Conservation (phyloP, 2,888 invertebrate genomes). For the Cerastoderma edule region DNA sequence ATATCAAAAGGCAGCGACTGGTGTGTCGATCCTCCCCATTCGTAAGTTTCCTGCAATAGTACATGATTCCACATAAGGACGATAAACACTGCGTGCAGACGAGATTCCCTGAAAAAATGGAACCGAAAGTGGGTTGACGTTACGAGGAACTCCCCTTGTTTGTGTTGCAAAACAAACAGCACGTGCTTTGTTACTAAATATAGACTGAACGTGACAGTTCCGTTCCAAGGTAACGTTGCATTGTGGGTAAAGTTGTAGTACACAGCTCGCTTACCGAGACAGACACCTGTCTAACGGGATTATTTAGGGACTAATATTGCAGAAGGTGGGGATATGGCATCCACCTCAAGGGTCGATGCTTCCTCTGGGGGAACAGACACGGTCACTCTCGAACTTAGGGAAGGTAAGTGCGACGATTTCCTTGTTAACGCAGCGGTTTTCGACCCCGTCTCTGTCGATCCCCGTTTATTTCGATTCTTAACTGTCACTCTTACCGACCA, state of each 20-base stretch:
- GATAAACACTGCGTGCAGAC: too few relatives aligned
- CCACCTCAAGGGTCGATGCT: slow-evolving; percentile 49
- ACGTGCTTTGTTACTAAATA: slow-evolving; percentile 71
- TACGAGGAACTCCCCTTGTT: too few relatives aligned
- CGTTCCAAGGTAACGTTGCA: slow-evolving; percentile 66
- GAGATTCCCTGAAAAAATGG: too few relatives aligned
- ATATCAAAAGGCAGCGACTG: too few relatives aligned
- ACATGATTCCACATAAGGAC: too few relatives aligned
- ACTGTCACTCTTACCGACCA: too few relatives aligned
- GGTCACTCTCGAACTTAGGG: slow-evolving; percentile 70
- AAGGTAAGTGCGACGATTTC: slow-evolving; percentile 63
- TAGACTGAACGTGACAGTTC: slow-evolving; percentile 65
- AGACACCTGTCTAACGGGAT: slow-evolving; percentile 45
- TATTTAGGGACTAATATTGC: slow-evolving; percentile 36
- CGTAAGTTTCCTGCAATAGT: too few relatives aligned
- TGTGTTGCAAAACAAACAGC: slow-evolving; percentile 71
- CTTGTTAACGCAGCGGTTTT: not conserved
- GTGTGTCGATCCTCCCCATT: too few relatives aligned
- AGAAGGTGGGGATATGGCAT: slow-evolving; percentile 64
- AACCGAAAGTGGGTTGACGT: too few relatives aligned
- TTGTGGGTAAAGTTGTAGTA: slow-evolving; percentile 70
- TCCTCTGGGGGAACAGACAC: slow-evolving; percentile 60
- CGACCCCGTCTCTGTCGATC: not conserved
- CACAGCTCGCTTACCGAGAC: slow-evolving; percentile 29
- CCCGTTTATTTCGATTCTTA: too few relatives aligned